Evolutionary conservation across 2,888 invertebrate genomes (phyloP).

Genomic region (Andrena praecox): DNA sequence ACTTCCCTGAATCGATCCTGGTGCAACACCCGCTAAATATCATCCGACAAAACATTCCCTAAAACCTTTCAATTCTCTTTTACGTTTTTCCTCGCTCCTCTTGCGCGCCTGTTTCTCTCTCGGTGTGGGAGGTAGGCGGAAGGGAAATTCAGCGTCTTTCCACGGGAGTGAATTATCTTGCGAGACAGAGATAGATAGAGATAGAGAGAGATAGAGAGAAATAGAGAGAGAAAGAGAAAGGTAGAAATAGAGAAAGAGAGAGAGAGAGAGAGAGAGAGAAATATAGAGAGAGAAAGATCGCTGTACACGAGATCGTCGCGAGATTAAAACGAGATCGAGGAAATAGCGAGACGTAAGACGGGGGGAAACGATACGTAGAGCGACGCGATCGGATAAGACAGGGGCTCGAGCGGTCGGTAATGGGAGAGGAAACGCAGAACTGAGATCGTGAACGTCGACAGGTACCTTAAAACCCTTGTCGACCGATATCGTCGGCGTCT

Average conservation of each 20-base stretch:
- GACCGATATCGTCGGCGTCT: constrained; percentile 45
- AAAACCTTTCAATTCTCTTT: background rate
- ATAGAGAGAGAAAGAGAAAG: background rate
- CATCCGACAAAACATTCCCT: no score
- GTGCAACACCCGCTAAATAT: no score
- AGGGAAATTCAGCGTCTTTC: constrained; percentile 40
- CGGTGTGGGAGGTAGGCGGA: constrained; percentile 14
- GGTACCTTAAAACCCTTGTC: constrained; percentile 56
- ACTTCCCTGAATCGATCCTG: no score
- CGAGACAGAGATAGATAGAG: constrained; percentile 9
- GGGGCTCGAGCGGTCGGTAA: constrained; percentile 48
- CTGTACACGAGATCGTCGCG: constrained; percentile 32
- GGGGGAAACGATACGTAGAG: constrained; percentile 41
- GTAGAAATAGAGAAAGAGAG: constrained; percentile 1
- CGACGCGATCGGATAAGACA: constrained; percentile 64
- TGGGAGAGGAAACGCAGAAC: constrained; percentile 56
- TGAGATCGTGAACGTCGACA: constrained; percentile 66
- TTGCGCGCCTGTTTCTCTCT: constrained; percentile 25
- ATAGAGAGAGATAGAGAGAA: no score
- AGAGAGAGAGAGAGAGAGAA: background rate
- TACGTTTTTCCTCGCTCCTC: constrained; percentile 58
- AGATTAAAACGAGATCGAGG: constrained; percentile 29
- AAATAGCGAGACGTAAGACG: constrained; percentile 25
- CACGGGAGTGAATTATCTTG: constrained; percentile 20
- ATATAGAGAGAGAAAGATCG: background rate